phyloP scores from a whole-genome alignment of 1,140 invertebrate genomes.

The Drosophila pallidifrons region DNA sequence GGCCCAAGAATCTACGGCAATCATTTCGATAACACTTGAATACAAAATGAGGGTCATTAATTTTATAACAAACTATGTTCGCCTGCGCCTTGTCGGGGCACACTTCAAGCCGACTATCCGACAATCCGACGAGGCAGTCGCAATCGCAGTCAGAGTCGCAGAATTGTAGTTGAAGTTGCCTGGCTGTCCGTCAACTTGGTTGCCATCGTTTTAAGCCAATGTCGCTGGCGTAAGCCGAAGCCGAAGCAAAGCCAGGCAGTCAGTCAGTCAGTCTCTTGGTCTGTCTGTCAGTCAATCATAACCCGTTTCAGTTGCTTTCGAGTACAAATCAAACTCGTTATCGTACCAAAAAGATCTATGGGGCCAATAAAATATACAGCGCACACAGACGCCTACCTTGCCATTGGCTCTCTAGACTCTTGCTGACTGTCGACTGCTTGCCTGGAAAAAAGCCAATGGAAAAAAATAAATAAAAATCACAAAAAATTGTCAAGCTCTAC shows the following conservation, averaged over 20 bases:
- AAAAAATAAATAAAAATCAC: constrained; percentile 3
- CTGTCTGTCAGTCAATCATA: constrained; percentile 76
- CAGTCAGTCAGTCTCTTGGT: constrained; percentile 44
- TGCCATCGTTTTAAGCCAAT: constrained; percentile 53
- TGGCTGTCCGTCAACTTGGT: constrained; percentile 11
- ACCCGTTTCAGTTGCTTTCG: constrained; percentile 74
- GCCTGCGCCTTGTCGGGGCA: constrained; percentile 51
- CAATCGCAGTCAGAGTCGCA: constrained; percentile 23
- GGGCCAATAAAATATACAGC: constrained; percentile 75
- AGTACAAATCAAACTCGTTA: constrained; percentile 81
- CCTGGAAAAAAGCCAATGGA: constrained; percentile 1
- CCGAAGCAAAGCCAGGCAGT: constrained; percentile 5
- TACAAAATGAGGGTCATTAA: constrained; percentile 83
- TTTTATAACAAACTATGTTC: constrained; percentile 79
- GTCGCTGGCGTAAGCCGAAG: constrained; percentile 34
- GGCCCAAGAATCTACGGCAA: constrained; percentile 69
- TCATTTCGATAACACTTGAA: constrained; percentile 83
- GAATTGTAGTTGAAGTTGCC: constrained; percentile 17
- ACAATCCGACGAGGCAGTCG: constrained; percentile 3
- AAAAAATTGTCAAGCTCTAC: constrained; percentile 72
- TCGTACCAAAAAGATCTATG: constrained; percentile 75
- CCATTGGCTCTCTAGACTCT: constrained; percentile 30
- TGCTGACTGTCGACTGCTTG: constrained; percentile 3
- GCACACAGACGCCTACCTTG: constrained; percentile 55
- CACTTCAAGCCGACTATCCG: constrained; percentile 42